These are phyloP conservation scores for Lipotes vexillifer DNA, from an alignment of 2,113 vertebrate species.

Conservation along the genomic window DNA sequence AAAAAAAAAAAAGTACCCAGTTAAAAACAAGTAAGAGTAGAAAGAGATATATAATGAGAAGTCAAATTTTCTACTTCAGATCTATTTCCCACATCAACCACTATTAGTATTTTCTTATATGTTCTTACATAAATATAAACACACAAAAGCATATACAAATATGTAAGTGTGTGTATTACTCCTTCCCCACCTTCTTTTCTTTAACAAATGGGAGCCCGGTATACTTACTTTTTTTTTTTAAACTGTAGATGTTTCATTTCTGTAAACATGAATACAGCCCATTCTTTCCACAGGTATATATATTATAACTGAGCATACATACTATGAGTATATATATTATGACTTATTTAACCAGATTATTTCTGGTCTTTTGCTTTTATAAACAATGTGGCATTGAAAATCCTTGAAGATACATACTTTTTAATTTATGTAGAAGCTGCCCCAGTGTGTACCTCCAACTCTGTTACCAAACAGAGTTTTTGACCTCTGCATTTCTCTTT, in stretches of 20 bases:
- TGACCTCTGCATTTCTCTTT: not conserved
- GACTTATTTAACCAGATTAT: not conserved
- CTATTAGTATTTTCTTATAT: not conserved
- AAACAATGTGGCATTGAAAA: not conserved
- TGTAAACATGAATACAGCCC: not conserved
- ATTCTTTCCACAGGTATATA: not conserved
- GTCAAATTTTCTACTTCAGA: not conserved
- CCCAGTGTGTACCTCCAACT: not conserved
- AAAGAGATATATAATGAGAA: not conserved
- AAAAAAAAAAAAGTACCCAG: not conserved
- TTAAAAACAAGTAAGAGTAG: slow-evolving; percentile 9
- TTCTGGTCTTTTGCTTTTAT: not conserved
- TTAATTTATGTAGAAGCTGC: not conserved
- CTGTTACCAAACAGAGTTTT: not conserved
- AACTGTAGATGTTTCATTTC: not conserved
- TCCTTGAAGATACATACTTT: not conserved
- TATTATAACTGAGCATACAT: not conserved
- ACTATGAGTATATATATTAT: not conserved
- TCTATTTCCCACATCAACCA: not conserved
- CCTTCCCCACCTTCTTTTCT: not conserved
- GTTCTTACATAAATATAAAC: not conserved
- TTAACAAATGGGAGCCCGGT: not conserved
- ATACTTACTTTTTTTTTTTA: not conserved
- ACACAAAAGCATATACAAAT: not conserved
- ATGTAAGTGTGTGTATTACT: not conserved